These are phyloP conservation scores for Mastacembelus armatus DNA, from an alignment of 2,797 vertebrate species.

Conservation along the genomic window DNA sequence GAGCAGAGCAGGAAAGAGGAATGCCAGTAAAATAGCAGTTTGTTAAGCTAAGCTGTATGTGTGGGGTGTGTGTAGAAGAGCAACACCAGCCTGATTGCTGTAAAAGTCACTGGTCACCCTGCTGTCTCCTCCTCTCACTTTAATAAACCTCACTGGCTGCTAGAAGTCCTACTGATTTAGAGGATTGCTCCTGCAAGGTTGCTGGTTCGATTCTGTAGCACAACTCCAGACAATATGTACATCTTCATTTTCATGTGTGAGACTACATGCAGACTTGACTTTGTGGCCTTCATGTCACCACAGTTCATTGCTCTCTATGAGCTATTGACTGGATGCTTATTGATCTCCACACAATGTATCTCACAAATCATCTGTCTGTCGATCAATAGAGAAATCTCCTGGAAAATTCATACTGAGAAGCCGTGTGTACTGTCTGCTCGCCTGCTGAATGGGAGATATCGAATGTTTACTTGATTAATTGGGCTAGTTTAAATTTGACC, in stretches of 20 bases:
- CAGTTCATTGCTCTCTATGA: slow-evolving; percentile 87
- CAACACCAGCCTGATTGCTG: slow-evolving; percentile 38
- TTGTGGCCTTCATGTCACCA: slow-evolving; percentile 67
- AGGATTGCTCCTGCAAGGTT: slow-evolving; percentile 8
- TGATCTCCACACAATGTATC: slow-evolving; percentile 96
- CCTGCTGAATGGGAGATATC: slow-evolving; percentile 92
- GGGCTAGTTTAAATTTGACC: slow-evolving; percentile 97
- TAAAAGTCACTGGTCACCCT: slow-evolving; percentile 63
- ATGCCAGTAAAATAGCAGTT: slow-evolving; percentile 22
- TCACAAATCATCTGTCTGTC: slow-evolving; percentile 99
- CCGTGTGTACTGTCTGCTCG: slow-evolving; percentile 89
- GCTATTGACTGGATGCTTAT: slow-evolving; percentile 91
- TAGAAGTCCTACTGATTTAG: not conserved
- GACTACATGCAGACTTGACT: slow-evolving; percentile 63
- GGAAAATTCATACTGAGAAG: slow-evolving; percentile 99
- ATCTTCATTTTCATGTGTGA: slow-evolving; percentile 31
- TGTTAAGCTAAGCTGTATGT: slow-evolving; percentile 16
- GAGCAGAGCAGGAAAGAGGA: slow-evolving; percentile 55
- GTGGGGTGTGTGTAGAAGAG: slow-evolving; percentile 5
- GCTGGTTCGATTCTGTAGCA: slow-evolving; percentile 20
- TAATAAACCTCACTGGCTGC: slow-evolving; percentile 29
- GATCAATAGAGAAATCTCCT: slow-evolving; percentile 99
- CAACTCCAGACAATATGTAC: not conserved
- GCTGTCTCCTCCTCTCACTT: slow-evolving; percentile 30
- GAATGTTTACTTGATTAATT: slow-evolving; percentile 99